These are phyloP conservation scores for Pammene fasciana DNA, from an alignment of 2,888 invertebrate genomes.

Conservation along the genomic window DNA sequence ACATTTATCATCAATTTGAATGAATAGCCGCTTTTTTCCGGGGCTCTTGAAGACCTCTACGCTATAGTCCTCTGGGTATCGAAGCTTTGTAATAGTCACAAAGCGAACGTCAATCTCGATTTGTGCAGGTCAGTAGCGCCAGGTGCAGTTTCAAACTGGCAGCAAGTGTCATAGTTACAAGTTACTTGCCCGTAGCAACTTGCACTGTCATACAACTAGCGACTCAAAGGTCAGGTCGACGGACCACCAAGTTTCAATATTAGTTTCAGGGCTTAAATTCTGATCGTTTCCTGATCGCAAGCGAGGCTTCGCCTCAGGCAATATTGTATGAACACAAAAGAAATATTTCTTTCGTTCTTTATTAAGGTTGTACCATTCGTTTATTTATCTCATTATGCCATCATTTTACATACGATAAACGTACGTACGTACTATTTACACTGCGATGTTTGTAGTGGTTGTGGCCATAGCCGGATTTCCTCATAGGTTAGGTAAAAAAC, in stretches of 20 bases:
- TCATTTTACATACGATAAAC: too few species aligned
- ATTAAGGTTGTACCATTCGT: too few species aligned
- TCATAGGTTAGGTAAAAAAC: too few species aligned
- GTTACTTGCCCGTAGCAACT: constrained; percentile 21
- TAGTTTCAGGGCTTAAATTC: constrained; percentile 15
- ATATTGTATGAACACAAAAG: background rate
- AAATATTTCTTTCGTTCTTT: too few species aligned
- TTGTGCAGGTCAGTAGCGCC: constrained; percentile 8
- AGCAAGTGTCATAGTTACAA: constrained; percentile 17
- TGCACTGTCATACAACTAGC: constrained; percentile 15
- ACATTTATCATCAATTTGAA: too few species aligned
- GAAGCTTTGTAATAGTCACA: background rate
- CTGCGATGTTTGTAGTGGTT: too few species aligned
- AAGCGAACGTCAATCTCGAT: constrained; percentile 6
- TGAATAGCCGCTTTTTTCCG: too few species aligned
- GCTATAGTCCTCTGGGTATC: too few species aligned
- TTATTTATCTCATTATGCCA: too few species aligned
- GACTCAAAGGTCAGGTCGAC: constrained; percentile 13
- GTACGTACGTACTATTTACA: too few species aligned
- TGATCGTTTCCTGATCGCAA: background rate
- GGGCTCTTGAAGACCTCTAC: too few species aligned
- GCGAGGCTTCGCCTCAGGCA: background rate
- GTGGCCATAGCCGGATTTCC: too few species aligned
- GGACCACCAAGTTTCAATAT: constrained; percentile 20
- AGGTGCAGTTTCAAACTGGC: constrained; percentile 15